Base-by-base conservation (phyloP, 2,113 vertebrate species). In the Entelurus aequoreus region DNA sequence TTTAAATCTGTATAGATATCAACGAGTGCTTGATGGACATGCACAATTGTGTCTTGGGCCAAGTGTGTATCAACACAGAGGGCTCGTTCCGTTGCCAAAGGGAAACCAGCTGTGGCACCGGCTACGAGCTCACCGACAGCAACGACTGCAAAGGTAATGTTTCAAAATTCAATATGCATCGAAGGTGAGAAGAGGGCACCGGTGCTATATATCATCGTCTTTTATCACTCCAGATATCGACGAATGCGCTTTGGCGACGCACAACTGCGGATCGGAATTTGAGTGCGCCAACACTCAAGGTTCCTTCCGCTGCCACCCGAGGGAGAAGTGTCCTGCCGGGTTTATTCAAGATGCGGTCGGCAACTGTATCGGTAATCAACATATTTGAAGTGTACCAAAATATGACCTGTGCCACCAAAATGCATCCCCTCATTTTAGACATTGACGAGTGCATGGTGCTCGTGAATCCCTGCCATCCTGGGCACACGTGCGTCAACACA, bases 251-350 rank as follows among this genome's bases (percentile, higher is more conserved):
- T 87, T 82, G 76, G 90, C 90, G 74, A 93, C 85, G 84, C 94
- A 98, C 87, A 94, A 95, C 92, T 98, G 96, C 84, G 92, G 85
- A 74, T 71, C 82, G 62, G 87, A 88, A 73, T 94, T 94, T 84
- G 75, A 86, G 68, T 98, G 96, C 88, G 90, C 89, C 90, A 98
- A 98, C 91, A 95, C 93, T 68, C 84, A 82, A 19, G 95, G 95
- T 68, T 98, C 95, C 5, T 98, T 97, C 87, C 92, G 91, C 58
- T 98, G 95, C 83, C 78, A 86, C 40, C 94, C 92, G 49, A 93
- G 88, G 74, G 72, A 89, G 40, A 90, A 83, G 65, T 98, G 95
- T 75, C 78, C 80, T 68, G 75, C 14, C 2, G 95, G 95, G 15
- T 98, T 87, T 84, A 92, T 94, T 68, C 93, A 93, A 79, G 93